These are phyloP conservation scores for Zaprionus capensis DNA, from an alignment of 1,140 invertebrate species.

Conservation along the genomic window DNA sequence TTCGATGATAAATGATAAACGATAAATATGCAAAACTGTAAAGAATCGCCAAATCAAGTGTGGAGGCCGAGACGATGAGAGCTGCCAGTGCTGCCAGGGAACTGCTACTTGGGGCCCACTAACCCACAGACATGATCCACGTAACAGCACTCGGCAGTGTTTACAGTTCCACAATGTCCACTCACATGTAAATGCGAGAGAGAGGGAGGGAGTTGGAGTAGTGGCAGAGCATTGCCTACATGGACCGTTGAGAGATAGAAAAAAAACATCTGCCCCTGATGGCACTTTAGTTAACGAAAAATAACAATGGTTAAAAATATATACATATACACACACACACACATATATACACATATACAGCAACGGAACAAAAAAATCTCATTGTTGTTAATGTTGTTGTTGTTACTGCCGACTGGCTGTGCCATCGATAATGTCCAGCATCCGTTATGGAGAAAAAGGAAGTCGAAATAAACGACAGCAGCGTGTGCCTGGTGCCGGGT, in stretches of 20 bases:
- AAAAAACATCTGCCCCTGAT: constrained; percentile 83
- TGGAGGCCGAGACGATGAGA: background rate
- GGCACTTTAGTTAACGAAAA: constrained; percentile 82
- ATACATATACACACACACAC: constrained; percentile 20
- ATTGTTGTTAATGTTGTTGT: constrained; percentile 42
- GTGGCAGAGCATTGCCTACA: constrained; percentile 37
- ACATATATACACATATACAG: constrained; percentile 20
- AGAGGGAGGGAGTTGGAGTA: constrained; percentile 23
- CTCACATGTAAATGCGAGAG: constrained; percentile 41
- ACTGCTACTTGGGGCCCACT: background rate
- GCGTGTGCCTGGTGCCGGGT: constrained; percentile 55
- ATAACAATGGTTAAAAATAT: constrained; percentile 81
- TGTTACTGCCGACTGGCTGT: constrained; percentile 37
- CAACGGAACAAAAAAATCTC: constrained; percentile 33
- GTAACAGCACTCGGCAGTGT: constrained; percentile 22
- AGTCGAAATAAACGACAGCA: constrained; percentile 63
- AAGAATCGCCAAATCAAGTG: constrained; percentile 33
- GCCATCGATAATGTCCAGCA: constrained; percentile 77
- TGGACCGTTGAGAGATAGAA: constrained; percentile 56
- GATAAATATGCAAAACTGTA: constrained; percentile 67
- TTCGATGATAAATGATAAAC: constrained; percentile 19
- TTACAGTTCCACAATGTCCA: constrained; percentile 61
- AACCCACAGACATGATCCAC: constrained; percentile 6
- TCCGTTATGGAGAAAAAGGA: constrained; percentile 72
- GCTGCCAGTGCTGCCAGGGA: background rate